Evolutionary conservation across 2,113 vertebrate genomes (phyloP), one percentile per base, ranked within the genome.

Genomic region (Bos javanicus): DNA sequence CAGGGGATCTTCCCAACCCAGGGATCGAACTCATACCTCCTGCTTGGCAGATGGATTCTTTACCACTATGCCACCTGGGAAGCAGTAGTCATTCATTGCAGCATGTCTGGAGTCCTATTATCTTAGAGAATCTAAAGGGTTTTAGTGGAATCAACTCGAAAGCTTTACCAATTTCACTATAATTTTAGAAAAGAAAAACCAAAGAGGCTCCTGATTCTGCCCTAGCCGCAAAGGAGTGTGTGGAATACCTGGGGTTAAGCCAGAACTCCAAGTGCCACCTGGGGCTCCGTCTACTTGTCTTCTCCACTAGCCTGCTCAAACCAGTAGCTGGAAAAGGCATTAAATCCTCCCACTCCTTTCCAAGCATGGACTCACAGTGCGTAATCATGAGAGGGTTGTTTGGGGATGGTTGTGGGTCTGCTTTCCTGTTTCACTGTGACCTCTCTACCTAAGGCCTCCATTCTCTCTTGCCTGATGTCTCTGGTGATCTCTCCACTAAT

Each of bases 111-210:
- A 92, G 46, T 48, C 8, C 30, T 87, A 23, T 50, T 74, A n/a
- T 25, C 36, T 39, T 12, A 50, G 57, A 59, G 39, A 82, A 36
- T 67, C 60, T 91, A 56, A 56, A 50, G 8, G 46, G 39, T 71
- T 95, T 94, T 74, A 74, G 12, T 25, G 67, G 50, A 50, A 48
- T 43, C 59, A 52, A 15, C 17, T 36, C 1, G 2, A 39, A 82
- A 48, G 3, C n/a, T 54, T 89, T 50, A 76, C 81, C 13, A 39
- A 36, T 85, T 78, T 64, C 46, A 39, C 39, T 25, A 8, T 76
- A n/a, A 50, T 64, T 28, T 95, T 86, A 78, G 88, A 90, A 97
- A 87, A 97, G 28, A 48, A 96, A 86, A 97, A 80, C 19, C 81
- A 5, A 89, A 94, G 57, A 80, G 50, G 6, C 39, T 62, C 46